A percentile compares a stretch with the other conserved stretches of the same genome.
phyloP scores from a whole-genome alignment of 1,140 invertebrate genomes.

The Nymphalis io region DNA sequence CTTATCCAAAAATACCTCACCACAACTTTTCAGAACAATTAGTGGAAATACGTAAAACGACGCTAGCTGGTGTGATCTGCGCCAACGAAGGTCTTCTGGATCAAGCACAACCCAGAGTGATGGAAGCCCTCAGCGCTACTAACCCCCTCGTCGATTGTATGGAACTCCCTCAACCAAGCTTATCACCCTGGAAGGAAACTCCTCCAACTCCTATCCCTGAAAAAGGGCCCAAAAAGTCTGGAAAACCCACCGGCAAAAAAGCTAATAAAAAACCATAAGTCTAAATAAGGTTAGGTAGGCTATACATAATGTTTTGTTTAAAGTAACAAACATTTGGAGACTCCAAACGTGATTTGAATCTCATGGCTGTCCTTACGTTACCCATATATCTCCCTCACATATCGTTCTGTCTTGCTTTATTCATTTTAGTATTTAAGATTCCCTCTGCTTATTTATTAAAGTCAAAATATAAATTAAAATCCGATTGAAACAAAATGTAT shows the following conservation, averaged over 20 bases:
- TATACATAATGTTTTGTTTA: too few species aligned
- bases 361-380: too few species aligned
- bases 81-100: slow-evolving; percentile 90
- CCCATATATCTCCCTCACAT: too few species aligned
- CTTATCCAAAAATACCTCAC: background rate
- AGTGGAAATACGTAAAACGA: slow-evolving; percentile 90
- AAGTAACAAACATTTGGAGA: too few species aligned
- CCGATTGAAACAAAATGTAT: too few species aligned
- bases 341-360: too few species aligned
- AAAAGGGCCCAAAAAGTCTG: background rate
- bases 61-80: slow-evolving; percentile 93
- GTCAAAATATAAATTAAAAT: too few species aligned
- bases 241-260: slow-evolving; percentile 10
- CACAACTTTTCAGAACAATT: slow-evolving; percentile 87
- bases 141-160: slow-evolving; percentile 85
- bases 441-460: too few species aligned
- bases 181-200: slow-evolving; percentile 82
- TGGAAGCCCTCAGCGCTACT: slow-evolving; percentile 82
- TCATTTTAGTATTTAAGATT: too few species aligned
- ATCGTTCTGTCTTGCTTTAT: too few species aligned
- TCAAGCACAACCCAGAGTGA: slow-evolving; percentile 88
- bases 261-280: slow-evolving; percentile 11
- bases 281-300: background rate
- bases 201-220: background rate
- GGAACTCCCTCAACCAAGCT: slow-evolving; percentile 80